Percentiles rank a stretch among this genome's conserved stretches.
These are phyloP conservation scores for Mesocentrotus franciscanus DNA, from an alignment of 53 echinoderm and acorn worm genomes.

Conservation along the genomic window DNA sequence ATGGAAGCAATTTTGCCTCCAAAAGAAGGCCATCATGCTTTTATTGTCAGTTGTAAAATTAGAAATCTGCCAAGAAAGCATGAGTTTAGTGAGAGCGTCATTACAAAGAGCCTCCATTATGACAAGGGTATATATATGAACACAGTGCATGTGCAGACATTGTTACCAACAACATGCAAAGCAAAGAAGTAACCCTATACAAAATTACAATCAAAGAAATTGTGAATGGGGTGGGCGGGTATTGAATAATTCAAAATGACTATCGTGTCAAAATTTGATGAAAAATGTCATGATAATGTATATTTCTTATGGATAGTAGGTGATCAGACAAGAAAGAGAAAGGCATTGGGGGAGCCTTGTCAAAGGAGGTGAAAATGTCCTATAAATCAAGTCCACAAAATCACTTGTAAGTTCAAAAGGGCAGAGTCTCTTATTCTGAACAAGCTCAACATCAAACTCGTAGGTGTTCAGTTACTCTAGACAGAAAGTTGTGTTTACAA, in stretches of 20 bases:
- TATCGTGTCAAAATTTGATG: conserved; percentile 16
- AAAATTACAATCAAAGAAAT: not conserved
- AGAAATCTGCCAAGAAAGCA: not conserved
- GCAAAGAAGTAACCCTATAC: not conserved
- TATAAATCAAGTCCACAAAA: conserved; percentile 29
- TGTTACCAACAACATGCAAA: not conserved
- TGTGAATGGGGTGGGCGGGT: not conserved
- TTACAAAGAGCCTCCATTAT: conserved; percentile 43
- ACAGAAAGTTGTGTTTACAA: conserved; percentile 28
- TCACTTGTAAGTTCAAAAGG: conserved; percentile 58
- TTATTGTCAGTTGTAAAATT: not conserved
- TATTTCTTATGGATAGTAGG: not conserved
- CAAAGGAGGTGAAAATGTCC: conserved; percentile 47
- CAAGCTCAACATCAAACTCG: not conserved
- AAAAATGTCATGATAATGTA: not conserved
- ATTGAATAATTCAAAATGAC: not conserved
- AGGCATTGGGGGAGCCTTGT: not conserved
- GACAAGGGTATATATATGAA: not conserved
- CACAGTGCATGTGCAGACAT: not conserved
- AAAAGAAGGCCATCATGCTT: not conserved
- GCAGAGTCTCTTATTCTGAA: not conserved
- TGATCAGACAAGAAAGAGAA: not conserved
- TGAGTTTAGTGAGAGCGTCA: not conserved
- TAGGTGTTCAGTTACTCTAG: not conserved
- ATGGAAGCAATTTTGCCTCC: not conserved